Base-by-base conservation (phyloP, 2,113 vertebrate species). In the Aptenodytes patagonicus region DNA sequence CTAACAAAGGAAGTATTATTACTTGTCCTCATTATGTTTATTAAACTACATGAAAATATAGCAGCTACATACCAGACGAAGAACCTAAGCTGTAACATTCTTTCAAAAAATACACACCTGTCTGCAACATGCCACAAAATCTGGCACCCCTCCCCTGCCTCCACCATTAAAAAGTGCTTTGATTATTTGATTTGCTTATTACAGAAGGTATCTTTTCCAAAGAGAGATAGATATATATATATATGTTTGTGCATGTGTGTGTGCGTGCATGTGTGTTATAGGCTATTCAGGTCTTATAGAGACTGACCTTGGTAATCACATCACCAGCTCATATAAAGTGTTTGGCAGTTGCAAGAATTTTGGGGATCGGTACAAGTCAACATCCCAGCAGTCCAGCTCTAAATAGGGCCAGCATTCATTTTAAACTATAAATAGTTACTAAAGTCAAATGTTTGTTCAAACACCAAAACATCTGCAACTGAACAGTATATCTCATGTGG, bases 161-260 rank as follows among this genome's bases (percentile, higher is more conserved):
- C 93, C 64, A 69, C 58, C 3, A 31, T 29, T 36, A 44, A 21
- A 44, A 58, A 86, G 36, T 5, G 42, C 28, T 83, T n/a, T 36
- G 42, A 82, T 92, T 55, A 77, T 51, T 87, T 92, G 47, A 81
- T 92, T 82, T 84, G 82, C 76, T 87, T 77, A 60, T 87, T 84
- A 72, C 8, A 69, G 69, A 54, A 92, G 9, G 42, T 15, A 25
- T n/a, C 29, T 85, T 70, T 90, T 62, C 73, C 64, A 49, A 64
- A 17, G 54, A 46, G 44, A 17, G 44, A n/a, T n/a, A n/a, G n/a
- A n/a, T n/a, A n/a, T n/a, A n/a, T n/a, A n/a, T n/a, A n/a, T n/a
- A n/a, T 4, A 32, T 6, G 31, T 32, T 26, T 77, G 36, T 51
- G 49, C 47, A 31, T 5, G 34, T 6, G 1, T 2, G 0, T 3